Base-by-base conservation (phyloP, 2,113 vertebrate genomes). In the Heptranchias perlo region DNA sequence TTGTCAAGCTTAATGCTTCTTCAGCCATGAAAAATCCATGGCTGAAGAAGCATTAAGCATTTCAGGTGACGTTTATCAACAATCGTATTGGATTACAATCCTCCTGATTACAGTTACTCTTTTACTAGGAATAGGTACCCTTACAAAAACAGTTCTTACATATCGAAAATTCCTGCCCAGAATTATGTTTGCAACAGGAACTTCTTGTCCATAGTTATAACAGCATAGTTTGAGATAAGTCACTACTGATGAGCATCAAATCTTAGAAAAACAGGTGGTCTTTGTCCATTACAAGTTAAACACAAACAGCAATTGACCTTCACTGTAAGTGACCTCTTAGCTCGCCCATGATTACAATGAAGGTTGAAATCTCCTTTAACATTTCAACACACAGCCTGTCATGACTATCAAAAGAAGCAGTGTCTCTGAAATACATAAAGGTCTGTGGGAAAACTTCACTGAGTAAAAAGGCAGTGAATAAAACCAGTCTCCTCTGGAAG, bases 341-440 rank as follows among this genome's bases (percentile, higher is more conserved):
- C 44, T 49, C 39, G 8, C 28, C 65, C 93, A 69, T 69, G 62
- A 94, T 35, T 95, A 73, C 64, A 94, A 94, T 64, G 91, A 94
- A 64, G n/a, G 61, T 94, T 94, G 91, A 94, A 67, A 62, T 69
- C 93, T 47, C 93, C 93, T 94, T 95, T 95, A 52, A 95, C 94
- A 67, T 73, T 95, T 95, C 21, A 95, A 16, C 65, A 47, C 64
- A 28, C 8, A 47, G 93, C 25, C 65, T 95, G 94, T 95, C 47
- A 95, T 2, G 47, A 35, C 65, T 95, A 95, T 95, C 65, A 69
- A 95, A 95, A 69, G 64, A 95, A 95, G 39, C 94, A 73, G 94
- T 95, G 94, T 95, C 44, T 95, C 39, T 49, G 94, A 95, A 95
- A 73, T 95, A 52, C 47, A 95, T 73, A 52, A 95, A 69, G 65